A percentile compares a stretch with the other conserved stretches of the same genome.
These are phyloP conservation scores for Leucopsar rothschildi DNA, from an alignment of 2,113 vertebrate species.

Conservation along the genomic window DNA sequence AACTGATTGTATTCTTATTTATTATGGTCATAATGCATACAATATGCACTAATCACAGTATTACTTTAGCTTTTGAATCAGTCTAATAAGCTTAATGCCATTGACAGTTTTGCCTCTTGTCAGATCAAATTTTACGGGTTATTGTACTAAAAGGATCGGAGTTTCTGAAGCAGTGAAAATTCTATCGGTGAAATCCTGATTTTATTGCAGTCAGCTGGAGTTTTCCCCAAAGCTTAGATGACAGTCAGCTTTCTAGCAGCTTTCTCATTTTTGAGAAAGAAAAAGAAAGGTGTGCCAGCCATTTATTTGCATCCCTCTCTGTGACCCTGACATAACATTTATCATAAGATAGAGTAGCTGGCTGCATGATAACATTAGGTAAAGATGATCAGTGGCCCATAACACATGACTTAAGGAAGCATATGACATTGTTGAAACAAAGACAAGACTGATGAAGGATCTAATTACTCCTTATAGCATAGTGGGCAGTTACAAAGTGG, in stretches of 20 bases:
- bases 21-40: background rate
- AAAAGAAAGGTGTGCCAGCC: background rate
- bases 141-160: background rate
- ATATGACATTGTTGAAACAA: background rate
- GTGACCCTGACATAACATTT: background rate
- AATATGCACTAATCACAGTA: conserved; percentile 1
- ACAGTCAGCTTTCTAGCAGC: background rate
- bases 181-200: background rate
- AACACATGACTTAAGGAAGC: background rate
- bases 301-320: background rate
- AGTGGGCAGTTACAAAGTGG: background rate
- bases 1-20: background rate
- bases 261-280: background rate
- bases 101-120: background rate
- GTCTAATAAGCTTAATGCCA: conserved; percentile 1
- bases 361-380: background rate
- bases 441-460: background rate
- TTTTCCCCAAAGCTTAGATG: background rate
- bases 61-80: conserved; percentile 17
- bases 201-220: background rate
- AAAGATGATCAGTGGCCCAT: background rate
- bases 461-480: background rate
- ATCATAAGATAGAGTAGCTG: background rate
- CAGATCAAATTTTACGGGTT: conserved; percentile 7
- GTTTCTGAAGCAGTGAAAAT: background rate